Evolutionary conservation across 1,140 invertebrate species (phyloP), one percentile per base, ranked within the genome.

Genomic region (Thaumetopoea pityocampa): DNA sequence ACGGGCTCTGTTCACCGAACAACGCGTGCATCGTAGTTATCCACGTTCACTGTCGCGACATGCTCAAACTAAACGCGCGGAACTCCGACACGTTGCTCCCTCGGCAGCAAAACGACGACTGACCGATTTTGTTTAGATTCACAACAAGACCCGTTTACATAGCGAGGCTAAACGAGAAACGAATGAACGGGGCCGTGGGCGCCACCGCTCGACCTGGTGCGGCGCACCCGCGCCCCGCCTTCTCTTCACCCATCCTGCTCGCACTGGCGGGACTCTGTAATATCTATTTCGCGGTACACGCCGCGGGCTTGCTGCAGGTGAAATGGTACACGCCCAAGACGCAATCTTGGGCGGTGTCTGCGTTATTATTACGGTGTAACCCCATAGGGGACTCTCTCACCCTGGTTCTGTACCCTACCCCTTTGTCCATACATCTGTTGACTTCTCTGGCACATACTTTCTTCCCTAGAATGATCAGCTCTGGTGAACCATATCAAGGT

Each of bases 1-100:
- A 92, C 24, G 92, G 92, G 65, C 92, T 94, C 77, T 95, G 94
- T 82, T 95, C 94, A 43, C 92, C 90, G 78, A 96, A 96, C 45
- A 96, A 86, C 29, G 94, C 93, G 72, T 96, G 94, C 94, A 96
- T 96, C 43, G 50, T 82, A 56, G 18, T 45, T 26, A 34, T 38
- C 20, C 65, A 60, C 66, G 67, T 61, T 74, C 76, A 79, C 74
- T 67, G 62, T 29, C 63, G 65, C 64, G 66, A 64, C 73, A 80
- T 78, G 49, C 48, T 69, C 67, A 57, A 50, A 58, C 58, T 60
- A 52, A 64, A 65, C 50, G 37, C 68, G 50, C 71, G 59, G 63
- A 55, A 67, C 53, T 52, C 62, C 64, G 54, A 70, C 80, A 53
- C 72, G 64, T 66, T 73, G 47, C 72, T 71, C 67, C 47, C 38